Evolutionary conservation across 2,888 invertebrate species (phyloP), one percentile per base, ranked within the genome.

Genomic region (Drosophila neotestacea): DNA sequence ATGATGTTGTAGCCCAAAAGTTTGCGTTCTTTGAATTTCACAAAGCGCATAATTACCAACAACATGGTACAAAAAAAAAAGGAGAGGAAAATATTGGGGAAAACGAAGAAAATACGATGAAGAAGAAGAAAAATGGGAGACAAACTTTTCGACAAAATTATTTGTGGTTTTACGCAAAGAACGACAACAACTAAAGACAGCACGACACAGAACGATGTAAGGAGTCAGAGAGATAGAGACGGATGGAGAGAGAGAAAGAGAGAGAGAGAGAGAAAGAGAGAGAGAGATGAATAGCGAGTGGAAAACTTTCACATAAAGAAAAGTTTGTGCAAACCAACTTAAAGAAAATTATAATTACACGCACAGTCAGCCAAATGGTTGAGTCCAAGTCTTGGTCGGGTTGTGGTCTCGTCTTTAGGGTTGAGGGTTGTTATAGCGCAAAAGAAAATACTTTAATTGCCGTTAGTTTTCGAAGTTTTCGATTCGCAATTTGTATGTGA

Each of bases 271-370:
- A 5, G 30, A 16, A 5, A 28, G 41, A 11, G 32, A 6, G 52
- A 41, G 9, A 42, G 58, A 61, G 74, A 48, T 63, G 67, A 68
- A 71, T 68, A 77, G 73, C 75, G 74, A 77, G 72, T 77, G 78
- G 67, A 66, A 83, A 85, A 85, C 76, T 85, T 85, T 81, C 81
- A 84, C 84, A 85, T 84, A 85, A 85, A 85, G 84, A 78, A 85
- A 85, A 85, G 81, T 85, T 85, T 78, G 80, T 52, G 78, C 84
- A 85, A 85, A 85, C 85, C 85, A 81, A 85, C 84, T 85, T 85
- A 86, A 79, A 77, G 84, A 86, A 85, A 87, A 85, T 85, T 83
- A 87, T 85, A 85, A 87, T 85, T 87, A 85, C 87, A 85, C 87
- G 87, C 85, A 85, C 87, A 85, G 85, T 85, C 86, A 85, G 85